Evolutionary conservation across 2,888 invertebrate species (phyloP), one percentile per base, ranked within the genome.

Genomic region (Drosophila acutilabella): DNA sequence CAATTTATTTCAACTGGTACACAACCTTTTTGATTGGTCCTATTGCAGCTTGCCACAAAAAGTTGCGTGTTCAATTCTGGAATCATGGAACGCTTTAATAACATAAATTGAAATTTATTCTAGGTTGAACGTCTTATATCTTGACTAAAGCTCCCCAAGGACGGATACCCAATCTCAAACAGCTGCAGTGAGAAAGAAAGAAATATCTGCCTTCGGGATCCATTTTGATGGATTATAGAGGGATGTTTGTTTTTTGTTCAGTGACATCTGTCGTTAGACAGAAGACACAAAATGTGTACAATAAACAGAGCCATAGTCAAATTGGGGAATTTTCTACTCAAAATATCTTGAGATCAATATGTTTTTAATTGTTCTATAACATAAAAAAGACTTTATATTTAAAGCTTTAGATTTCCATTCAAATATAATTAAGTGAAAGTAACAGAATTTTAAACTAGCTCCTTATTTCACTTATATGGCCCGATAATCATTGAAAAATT

Each of bases 201-300:
- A 30, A 73, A 75, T 78, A 75, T 75, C 74, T 75, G 74, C 47
- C 54, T 30, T 30, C 6, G 7, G 36, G 30, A 23, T 30, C 33
- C 13, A 23, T 13, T 23, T 11, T 13, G 36, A 36, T 30, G 14
- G n/a, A 20, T 20, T 10, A 11, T 3, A 7, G 30, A 38, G 60
- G 77, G 72, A 41, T 74, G 73, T 72, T 58, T 74, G 73, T 72
- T 58, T 66, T 75, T 30, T 53, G 18, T 56, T 48, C 78, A 72
- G 66, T 77, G 66, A 64, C 74, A 60, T 44, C 41, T 74, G 75
- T 47, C 64, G 74, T 67, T 74, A 44, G 44, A 14, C 26, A 48
- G 41, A 47, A 33, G 48, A 4, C n/a, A 51, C 20, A 42, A 41
- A 60, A 47, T 16, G 47, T 40, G 20, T 48, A 54, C 38, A 54